These are phyloP conservation scores for Andrena chrysosceles DNA, from an alignment of 2,888 invertebrate species.

Conservation along the genomic window DNA sequence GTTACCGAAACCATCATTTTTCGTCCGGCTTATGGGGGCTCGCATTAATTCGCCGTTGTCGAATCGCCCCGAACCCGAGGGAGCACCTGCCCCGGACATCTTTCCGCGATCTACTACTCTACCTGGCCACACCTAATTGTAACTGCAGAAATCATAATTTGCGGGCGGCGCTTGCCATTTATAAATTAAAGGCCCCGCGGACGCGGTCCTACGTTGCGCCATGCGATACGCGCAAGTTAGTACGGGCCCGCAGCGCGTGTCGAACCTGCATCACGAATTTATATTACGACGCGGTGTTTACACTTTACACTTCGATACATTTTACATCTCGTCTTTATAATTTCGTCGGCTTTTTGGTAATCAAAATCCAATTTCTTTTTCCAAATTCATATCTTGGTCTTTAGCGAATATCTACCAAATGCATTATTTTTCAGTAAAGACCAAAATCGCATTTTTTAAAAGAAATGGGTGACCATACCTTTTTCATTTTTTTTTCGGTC, in stretches of 20 bases:
- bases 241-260: not conserved
- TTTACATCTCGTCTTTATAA: too few relatives aligned
- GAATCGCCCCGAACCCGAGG: conserved; percentile 10
- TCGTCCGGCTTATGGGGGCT: conserved; percentile 5
- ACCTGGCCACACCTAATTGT: conserved; percentile 28
- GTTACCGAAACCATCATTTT: conserved; percentile 58
- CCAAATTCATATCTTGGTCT: too few relatives aligned
- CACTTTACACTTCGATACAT: conserved; percentile 20
- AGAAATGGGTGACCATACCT: not conserved
- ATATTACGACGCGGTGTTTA: not conserved
- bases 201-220: conserved; percentile 1
- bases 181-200: conserved; percentile 35
- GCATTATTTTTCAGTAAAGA: too few relatives aligned
- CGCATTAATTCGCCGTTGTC: conserved; percentile 48
- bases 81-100: conserved; percentile 52
- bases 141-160: conserved; percentile 43
- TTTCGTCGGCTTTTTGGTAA: too few relatives aligned
- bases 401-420: too few relatives aligned
- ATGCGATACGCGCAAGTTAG: not conserved
- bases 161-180: conserved; percentile 35
- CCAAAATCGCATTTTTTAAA: not conserved
- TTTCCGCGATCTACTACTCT: conserved; percentile 13
- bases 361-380: too few relatives aligned
- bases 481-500: too few relatives aligned
- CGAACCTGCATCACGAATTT: conserved; percentile 21